Conservation (phyloP, 1,140 invertebrate species). For the Andrena cerasifolii region DNA sequence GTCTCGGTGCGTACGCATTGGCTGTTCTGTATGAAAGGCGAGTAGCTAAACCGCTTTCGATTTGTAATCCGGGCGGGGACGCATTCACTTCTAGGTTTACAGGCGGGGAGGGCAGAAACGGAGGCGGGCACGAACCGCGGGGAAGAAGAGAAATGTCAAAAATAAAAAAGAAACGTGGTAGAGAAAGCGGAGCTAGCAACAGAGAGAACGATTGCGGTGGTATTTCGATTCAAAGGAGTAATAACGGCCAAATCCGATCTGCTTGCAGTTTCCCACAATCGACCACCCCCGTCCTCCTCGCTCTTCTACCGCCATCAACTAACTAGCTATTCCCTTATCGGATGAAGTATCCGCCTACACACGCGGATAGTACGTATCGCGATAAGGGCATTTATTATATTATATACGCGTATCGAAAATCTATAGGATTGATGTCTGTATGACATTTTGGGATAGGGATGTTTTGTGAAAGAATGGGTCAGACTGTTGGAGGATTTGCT, state of each 20-base stretch:
- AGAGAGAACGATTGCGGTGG: constrained; percentile 58
- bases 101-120: constrained; percentile 31
- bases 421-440: too few relatives aligned
- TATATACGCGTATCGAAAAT: background rate
- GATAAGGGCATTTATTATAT: background rate
- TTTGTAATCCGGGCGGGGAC: constrained; percentile 76
- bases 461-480: too few relatives aligned
- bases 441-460: too few relatives aligned
- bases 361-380: background rate
- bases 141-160: constrained; percentile 26
- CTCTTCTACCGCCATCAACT: constrained; percentile 57
- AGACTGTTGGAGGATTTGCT: too few relatives aligned
- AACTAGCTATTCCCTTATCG: constrained; percentile 67
- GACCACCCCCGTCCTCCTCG: constrained; percentile 25
- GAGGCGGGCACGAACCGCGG: constrained; percentile 13
- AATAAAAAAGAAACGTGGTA: constrained; percentile 21
- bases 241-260: constrained; percentile 73
- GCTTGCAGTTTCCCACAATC: constrained; percentile 51
- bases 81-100: constrained; percentile 74
- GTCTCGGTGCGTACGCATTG: constrained; percentile 60
- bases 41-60: constrained; percentile 76
- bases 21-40: constrained; percentile 74
- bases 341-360: constrained; percentile 67
- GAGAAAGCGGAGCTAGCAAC: constrained; percentile 15
- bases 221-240: constrained; percentile 74